phyloP scores from a whole-genome alignment of 2,888 invertebrate species.

The Drosophila dives region DNA sequence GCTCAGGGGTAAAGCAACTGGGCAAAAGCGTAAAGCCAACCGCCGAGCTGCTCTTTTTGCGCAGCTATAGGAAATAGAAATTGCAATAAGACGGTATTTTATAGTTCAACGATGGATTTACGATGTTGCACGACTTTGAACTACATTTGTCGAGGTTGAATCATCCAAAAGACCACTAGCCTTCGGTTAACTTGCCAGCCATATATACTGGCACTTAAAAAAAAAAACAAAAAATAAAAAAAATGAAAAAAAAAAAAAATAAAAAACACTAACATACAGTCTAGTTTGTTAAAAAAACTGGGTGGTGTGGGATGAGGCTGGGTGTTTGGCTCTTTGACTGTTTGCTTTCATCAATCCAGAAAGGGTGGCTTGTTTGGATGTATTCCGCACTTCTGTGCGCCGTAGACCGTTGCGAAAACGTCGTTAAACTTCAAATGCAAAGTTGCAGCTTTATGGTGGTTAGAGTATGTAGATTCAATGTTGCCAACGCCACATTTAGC shows the following conservation, averaged over 20 bases:
- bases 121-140: constrained; percentile 74
- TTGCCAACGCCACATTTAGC: constrained; percentile 7
- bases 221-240: constrained; percentile 6
- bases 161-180: constrained; percentile 30
- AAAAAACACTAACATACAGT: constrained; percentile 4
- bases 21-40: constrained; percentile 67
- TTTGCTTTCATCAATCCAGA: constrained; percentile 7
- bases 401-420: constrained; percentile 59
- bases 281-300: constrained; percentile 58
- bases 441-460: constrained; percentile 27
- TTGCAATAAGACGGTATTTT: constrained; percentile 79
- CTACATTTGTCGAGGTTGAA: constrained; percentile 70
- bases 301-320: constrained; percentile 16
- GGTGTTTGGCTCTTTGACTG: neutral
- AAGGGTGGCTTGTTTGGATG: constrained; percentile 13
- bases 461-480: constrained; percentile 45
- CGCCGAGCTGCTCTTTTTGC: constrained; percentile 55
- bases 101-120: constrained; percentile 81
- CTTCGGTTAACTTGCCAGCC: constrained; percentile 39
- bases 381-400: constrained; percentile 42
- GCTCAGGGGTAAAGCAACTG: constrained; percentile 69
- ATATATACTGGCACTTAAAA: constrained; percentile 28
- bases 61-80: constrained; percentile 70
- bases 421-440: constrained; percentile 60
- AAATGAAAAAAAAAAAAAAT: neutral